Conservation (phyloP, 2,113 vertebrate species). For the Burhinus oedicnemus region DNA sequence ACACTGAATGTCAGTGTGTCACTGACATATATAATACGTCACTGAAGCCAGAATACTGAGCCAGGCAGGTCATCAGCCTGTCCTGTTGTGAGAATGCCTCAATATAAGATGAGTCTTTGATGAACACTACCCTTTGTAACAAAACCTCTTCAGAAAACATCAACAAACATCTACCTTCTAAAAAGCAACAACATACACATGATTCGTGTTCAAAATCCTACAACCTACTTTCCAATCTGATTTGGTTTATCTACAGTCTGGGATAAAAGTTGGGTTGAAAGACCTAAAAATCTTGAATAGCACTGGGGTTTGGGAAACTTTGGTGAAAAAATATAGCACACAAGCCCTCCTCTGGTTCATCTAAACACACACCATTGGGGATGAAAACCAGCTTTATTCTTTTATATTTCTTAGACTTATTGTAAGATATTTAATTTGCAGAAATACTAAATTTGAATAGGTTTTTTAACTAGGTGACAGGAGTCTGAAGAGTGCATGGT, state of each 20-base stretch:
- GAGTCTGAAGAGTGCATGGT: neutral
- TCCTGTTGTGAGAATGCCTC: neutral
- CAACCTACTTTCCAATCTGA: neutral
- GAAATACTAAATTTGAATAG: neutral
- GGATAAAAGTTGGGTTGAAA: neutral
- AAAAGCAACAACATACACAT: neutral
- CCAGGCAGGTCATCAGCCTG: neutral
- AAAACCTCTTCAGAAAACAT: neutral
- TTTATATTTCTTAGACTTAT: neutral
- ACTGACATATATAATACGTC: too few relatives aligned
- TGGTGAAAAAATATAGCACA: neutral
- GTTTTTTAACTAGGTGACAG: neutral
- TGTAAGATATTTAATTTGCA: neutral
- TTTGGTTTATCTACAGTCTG: neutral
- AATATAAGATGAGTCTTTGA: neutral
- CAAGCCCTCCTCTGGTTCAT: neutral
- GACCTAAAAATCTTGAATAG: neutral
- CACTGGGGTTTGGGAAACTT: neutral
- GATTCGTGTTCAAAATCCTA: neutral
- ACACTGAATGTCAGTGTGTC: neutral
- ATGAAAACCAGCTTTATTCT: neutral
- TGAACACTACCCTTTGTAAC: neutral
- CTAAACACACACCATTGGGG: accelerated
- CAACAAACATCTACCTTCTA: neutral
- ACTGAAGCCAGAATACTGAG: neutral